A percentile compares a stretch with the other conserved stretches of the same genome.
These are phyloP conservation scores for Ditylenchus weischeri DNA, from an alignment of 2,888 invertebrate genomes.

Conservation along the genomic window DNA sequence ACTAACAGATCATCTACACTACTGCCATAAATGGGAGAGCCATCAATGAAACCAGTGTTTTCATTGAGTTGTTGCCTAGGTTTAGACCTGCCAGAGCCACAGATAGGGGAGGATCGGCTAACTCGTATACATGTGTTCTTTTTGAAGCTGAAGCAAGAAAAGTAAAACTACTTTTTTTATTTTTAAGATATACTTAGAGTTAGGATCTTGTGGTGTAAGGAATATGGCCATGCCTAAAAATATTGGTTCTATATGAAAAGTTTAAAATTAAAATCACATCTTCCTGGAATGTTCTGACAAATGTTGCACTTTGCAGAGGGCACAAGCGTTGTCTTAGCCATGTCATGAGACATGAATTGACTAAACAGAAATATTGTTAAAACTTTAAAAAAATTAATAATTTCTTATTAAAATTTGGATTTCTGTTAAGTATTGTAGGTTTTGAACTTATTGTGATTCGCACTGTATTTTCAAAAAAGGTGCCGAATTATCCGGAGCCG, in stretches of 20 bases:
- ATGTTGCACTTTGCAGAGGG: slow-evolving; percentile 44
- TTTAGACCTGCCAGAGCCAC: slow-evolving; percentile 90
- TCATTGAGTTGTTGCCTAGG: slow-evolving; percentile 78
- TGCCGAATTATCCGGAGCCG: too few species aligned
- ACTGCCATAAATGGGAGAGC: slow-evolving; percentile 86
- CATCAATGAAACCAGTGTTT: slow-evolving; percentile 81
- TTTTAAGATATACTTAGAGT: slow-evolving; percentile 24
- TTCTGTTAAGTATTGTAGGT: too few species aligned
- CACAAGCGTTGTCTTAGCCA: slow-evolving; percentile 50
- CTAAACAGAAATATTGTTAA: too few species aligned
- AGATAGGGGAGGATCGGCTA: slow-evolving; percentile 82
- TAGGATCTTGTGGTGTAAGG: slow-evolving; percentile 47
- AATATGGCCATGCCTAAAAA: slow-evolving; percentile 48
- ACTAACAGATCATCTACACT: slow-evolving; percentile 40
- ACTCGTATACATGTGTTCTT: slow-evolving; percentile 52
- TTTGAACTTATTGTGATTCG: too few species aligned
- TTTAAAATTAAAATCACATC: slow-evolving; percentile 24
- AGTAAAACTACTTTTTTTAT: background rate
- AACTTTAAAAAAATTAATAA: too few species aligned
- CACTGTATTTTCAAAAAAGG: too few species aligned
- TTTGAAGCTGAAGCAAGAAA: slow-evolving; percentile 44
- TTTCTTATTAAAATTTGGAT: too few species aligned
- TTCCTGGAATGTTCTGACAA: slow-evolving; percentile 52
- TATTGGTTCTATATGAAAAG: too few species aligned
- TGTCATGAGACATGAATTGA: slow-evolving; percentile 58